Conservation (phyloP, 2,797 vertebrate genomes). For the Microctenopoma stevenorrisi region DNA sequence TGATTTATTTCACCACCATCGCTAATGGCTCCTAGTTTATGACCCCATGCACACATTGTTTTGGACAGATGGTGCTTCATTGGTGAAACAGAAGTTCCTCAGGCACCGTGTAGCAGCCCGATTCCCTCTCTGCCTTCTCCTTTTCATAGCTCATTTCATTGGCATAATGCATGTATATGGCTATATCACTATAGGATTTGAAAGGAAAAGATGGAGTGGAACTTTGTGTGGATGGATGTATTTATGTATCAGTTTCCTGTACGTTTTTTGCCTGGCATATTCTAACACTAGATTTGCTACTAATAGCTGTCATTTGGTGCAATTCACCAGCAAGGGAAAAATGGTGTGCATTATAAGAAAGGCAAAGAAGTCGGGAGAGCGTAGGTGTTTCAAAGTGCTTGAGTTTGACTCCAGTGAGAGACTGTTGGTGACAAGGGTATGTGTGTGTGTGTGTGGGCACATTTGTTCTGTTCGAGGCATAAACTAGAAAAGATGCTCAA, state of each 20-base stretch:
- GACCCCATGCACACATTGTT: constrained; percentile 74
- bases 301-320: constrained; percentile 96
- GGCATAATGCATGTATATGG: constrained; percentile 86
- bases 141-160: constrained; percentile 91
- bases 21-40: constrained; percentile 82
- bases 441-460: constrained; percentile 51
- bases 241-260: constrained; percentile 58
- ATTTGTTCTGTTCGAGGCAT: constrained; percentile 63
- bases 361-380: constrained; percentile 69
- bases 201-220: constrained; percentile 6
- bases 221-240: constrained; percentile 15
- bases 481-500: constrained; percentile 61
- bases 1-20: constrained; percentile 79
- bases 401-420: constrained; percentile 70
- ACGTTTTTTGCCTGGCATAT: constrained; percentile 50
- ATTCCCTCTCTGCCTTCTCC: constrained; percentile 69
- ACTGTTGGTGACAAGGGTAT: constrained; percentile 59
- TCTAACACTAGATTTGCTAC: constrained; percentile 75
- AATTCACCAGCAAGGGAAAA: constrained; percentile 85
- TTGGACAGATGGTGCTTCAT: constrained; percentile 85
- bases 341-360: constrained; percentile 74
- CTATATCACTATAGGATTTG: constrained; percentile 69
- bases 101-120: constrained; percentile 54
- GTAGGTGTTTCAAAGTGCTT: constrained; percentile 77
- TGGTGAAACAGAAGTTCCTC: constrained; percentile 73